A percentile compares a stretch with the other conserved stretches of the same genome.
Conservation (phyloP, 2,797 vertebrate genomes). For the Falco cherrug region DNA sequence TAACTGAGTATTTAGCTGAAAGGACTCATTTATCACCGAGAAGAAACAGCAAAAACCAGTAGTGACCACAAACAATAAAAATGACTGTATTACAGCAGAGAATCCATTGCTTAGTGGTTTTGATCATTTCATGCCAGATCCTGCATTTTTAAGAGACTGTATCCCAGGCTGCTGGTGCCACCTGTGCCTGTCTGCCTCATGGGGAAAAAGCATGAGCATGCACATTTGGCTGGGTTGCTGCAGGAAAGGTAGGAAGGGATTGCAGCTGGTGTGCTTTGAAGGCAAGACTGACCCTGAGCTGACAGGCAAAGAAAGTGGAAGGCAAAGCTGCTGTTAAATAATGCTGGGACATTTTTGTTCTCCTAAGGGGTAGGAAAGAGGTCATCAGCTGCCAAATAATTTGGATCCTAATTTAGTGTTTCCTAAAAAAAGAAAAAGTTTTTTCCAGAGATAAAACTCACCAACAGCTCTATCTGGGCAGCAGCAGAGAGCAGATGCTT, state of each 20-base stretch:
- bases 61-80: background rate
- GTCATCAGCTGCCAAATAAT: background rate
- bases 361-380: background rate
- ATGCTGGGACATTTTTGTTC: background rate
- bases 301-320: background rate
- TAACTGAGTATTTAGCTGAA: background rate
- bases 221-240: background rate
- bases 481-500: background rate
- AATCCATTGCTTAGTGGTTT: background rate
- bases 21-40: background rate
- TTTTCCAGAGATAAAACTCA: background rate
- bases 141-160: background rate
- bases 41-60: background rate
- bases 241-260: background rate
- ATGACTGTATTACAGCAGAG: background rate
- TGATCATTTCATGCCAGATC: background rate
- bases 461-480: background rate
- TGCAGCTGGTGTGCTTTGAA: background rate
- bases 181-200: background rate
- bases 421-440: background rate
- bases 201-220: background rate
- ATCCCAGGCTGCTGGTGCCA: background rate
- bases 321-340: background rate
- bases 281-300: background rate
- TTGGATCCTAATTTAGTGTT: background rate